Conservation (phyloP, 2,113 vertebrate genomes). For the Osmerus eperlanus region DNA sequence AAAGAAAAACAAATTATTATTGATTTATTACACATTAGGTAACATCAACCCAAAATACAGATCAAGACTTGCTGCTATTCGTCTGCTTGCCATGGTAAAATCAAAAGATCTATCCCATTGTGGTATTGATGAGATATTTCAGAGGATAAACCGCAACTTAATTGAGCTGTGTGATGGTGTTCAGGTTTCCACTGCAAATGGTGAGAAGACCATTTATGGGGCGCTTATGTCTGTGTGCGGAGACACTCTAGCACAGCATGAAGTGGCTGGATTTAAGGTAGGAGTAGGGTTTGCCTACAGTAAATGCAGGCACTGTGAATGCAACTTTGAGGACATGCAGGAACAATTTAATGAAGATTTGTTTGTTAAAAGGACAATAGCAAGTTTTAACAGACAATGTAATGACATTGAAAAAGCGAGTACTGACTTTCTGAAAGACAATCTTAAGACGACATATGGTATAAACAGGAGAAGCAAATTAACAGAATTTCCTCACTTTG, state of each 20-base stretch:
- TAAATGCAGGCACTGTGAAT: slow-evolving; percentile 34
- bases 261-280: slow-evolving; percentile 31
- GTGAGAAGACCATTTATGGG: slow-evolving; percentile 5
- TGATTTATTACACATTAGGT: slow-evolving; percentile 27
- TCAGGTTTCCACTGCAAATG: slow-evolving; percentile 8
- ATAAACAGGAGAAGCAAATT: slow-evolving; percentile 45
- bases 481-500: slow-evolving; percentile 30
- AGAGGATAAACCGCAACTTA: background rate
- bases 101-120: slow-evolving; percentile 8
- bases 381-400: slow-evolving; percentile 11
- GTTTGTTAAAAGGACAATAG: slow-evolving; percentile 14
- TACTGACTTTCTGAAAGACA: slow-evolving; percentile 19
- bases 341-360: slow-evolving; percentile 17
- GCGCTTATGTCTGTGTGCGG: slow-evolving; percentile 19
- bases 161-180: slow-evolving; percentile 10
- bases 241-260: slow-evolving; percentile 32
- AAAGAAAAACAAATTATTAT: slow-evolving; percentile 12
- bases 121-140: slow-evolving; percentile 25
- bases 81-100: slow-evolving; percentile 15
- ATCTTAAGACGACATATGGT: slow-evolving; percentile 32
- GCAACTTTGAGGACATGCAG: slow-evolving; percentile 26
- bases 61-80: slow-evolving; percentile 21
- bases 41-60: slow-evolving; percentile 35
- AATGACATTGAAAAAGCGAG: slow-evolving; percentile 21
- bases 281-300: slow-evolving; percentile 25